phyloP scores from a whole-genome alignment of 2,888 invertebrate genomes.

The Gymnocheta viridis region DNA sequence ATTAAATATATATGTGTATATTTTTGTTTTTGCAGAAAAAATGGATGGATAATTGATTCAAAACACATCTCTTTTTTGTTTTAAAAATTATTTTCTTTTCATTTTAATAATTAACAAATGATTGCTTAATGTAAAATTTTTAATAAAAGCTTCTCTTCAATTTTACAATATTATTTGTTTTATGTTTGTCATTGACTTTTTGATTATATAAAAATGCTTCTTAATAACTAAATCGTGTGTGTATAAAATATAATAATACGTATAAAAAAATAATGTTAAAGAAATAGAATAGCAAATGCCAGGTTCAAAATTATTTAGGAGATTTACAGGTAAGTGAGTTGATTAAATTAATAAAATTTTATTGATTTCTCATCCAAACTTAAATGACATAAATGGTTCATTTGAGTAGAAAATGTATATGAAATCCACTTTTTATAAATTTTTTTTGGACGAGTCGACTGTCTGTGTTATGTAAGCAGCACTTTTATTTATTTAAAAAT shows the following conservation, averaged over 20 bases:
- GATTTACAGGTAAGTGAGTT: no score
- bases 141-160: constrained; percentile 41
- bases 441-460: no score
- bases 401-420: neutral
- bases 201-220: neutral
- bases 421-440: neutral
- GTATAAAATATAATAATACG: neutral
- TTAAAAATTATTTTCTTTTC: constrained; percentile 43
- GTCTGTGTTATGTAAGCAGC: no score
- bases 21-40: constrained; percentile 70
- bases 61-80: constrained; percentile 63
- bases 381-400: neutral
- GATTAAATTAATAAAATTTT: neutral
- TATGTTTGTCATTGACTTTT: constrained; percentile 14
- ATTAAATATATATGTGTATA: constrained; percentile 53
- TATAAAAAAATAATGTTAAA: neutral
- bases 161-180: neutral
- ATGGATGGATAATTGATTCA: constrained; percentile 74
- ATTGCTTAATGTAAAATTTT: constrained; percentile 56
- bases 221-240: constrained; percentile 3
- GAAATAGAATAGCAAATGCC: neutral
- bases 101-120: constrained; percentile 43
- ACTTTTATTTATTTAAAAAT: no score
- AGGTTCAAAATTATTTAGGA: neutral
- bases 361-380: neutral